Base-by-base conservation (phyloP, 2,888 invertebrate genomes). In the Idaea dimidiata region DNA sequence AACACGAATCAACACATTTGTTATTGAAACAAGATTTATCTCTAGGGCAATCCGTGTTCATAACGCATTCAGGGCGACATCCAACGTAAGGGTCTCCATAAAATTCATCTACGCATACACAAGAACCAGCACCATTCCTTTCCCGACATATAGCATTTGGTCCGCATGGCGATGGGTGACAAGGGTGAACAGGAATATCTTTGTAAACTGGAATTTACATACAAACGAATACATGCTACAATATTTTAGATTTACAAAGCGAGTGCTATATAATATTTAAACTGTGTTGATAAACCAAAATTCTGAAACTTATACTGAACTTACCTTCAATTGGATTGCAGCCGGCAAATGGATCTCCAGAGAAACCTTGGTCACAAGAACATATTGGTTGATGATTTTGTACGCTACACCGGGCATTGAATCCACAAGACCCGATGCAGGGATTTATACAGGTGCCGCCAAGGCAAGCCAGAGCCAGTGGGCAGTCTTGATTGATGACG, bases 11-110 rank as follows among this genome's bases (percentile, higher is more conserved):
- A 79, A 94, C 93, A 81, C 97, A 97, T 90, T 96, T 96, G 84
- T 96, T 95, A 83, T 95, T 95, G 67, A 95, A 93, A 88, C 97
- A 97, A 63, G 96, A 95, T 84, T 93, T 94, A 71, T 95, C 93
- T 72, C 93, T 91, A 70, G 94, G 91, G 82, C 97, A 97, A 78
- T 96, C 96, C 61, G 94, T 94, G 81, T 96, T 96, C 87, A 96
- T 95, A 57, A 96, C 94, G 81, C 96, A 97, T 91, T 96, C 96
- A n/a, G 96, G 96, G 73, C 96, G 94, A 83, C 97, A 97, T 57
- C 96, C 96, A 67, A 93, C 91, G 82, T 96, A 96, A 33, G 97
- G 96, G 87, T 97, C 96, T 59, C 97, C 97, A 72, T 94, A 94
- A 86, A 96, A 96, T 73, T 95, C 95, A 66, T 94, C 94, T 75